Base-by-base conservation (phyloP, 2,113 vertebrate species). In the Pomatostomus ruficeps region DNA sequence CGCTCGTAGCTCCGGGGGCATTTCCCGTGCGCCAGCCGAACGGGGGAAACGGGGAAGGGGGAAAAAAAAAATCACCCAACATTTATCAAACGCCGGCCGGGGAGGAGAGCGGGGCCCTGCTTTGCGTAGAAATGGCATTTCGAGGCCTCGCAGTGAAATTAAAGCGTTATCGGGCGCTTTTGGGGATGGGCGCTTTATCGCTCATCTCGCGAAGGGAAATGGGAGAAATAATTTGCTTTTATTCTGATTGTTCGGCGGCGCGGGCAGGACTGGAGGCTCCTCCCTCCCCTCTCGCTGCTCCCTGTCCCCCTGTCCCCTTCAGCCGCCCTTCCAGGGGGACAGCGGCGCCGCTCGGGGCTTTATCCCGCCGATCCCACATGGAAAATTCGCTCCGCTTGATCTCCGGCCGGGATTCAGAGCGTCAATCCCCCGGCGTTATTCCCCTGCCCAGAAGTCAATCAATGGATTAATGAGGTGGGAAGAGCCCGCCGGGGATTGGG, bases 101-200 rank as follows among this genome's bases (percentile, higher is more conserved):
- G 92, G 83, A 95, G 91, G 55, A 96, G 98, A 85, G 94, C 92
- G 70, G 96, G 95, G 97, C 99, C 98, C 98, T 98, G 98, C 97
- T 99, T 98, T 99, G 98, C 98, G 98, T 99, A 98, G 98, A 98
- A 98, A 98, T 97, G 97, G 96, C 97, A 97, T 98, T 98, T 89
- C 96, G 94, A 97, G 98, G 98, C 98, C 94, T 96, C n/a, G 97
- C 98, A 98, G 98, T 98, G 46, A 98, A 99, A 99, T 98, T 97
- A 98, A 97, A 97, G 87, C 91, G 95, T 99, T 99, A 99, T 99
- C 99, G 95, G 97, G 98, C 95, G 96, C 98, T 98, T 98, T 98
- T 98, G 97, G 97, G 98, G 98, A 98, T 98, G 97, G 98, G 97
- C 97, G 65, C 97, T 98, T 99, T 99, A 99, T 99, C 99, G 82